These are phyloP conservation scores for Sylvilagus bachmani DNA, from an alignment of 2,113 vertebrate species.

Conservation along the genomic window DNA sequence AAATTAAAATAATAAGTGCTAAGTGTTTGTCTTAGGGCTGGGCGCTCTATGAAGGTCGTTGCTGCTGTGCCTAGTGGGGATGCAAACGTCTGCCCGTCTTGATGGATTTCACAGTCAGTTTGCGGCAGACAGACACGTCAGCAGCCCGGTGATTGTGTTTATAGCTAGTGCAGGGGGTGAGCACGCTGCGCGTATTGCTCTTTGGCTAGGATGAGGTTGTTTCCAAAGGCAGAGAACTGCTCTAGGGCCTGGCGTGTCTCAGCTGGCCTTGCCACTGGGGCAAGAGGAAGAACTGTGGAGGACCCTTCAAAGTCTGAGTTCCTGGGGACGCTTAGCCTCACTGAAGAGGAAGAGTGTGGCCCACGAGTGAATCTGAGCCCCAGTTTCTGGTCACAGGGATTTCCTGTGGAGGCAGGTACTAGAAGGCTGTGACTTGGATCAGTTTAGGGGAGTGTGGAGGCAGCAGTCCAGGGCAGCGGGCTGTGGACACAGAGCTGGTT, in stretches of 20 bases:
- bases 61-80: not conserved
- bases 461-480: slow-evolving; percentile 37
- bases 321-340: not conserved
- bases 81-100: not conserved
- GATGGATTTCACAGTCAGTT: not conserved
- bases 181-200: too few species aligned
- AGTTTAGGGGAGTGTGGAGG: slow-evolving; percentile 43
- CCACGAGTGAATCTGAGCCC: not conserved
- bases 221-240: not conserved
- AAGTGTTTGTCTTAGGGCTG: not conserved
- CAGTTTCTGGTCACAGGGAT: not conserved
- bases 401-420: not conserved
- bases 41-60: not conserved
- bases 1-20: not conserved
- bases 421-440: slow-evolving; percentile 72
- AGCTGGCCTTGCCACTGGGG: not conserved
- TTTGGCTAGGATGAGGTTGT: not conserved
- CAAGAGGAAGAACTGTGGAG: not conserved
- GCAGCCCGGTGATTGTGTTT: not conserved
- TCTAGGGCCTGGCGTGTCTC: not conserved
- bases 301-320: not conserved
- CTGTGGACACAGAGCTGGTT: not conserved
- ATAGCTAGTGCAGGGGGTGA: not conserved
- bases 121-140: not conserved
- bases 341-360: not conserved